Conservation (phyloP, 2,113 vertebrate genomes). For the Gymnocephalus cernua region DNA sequence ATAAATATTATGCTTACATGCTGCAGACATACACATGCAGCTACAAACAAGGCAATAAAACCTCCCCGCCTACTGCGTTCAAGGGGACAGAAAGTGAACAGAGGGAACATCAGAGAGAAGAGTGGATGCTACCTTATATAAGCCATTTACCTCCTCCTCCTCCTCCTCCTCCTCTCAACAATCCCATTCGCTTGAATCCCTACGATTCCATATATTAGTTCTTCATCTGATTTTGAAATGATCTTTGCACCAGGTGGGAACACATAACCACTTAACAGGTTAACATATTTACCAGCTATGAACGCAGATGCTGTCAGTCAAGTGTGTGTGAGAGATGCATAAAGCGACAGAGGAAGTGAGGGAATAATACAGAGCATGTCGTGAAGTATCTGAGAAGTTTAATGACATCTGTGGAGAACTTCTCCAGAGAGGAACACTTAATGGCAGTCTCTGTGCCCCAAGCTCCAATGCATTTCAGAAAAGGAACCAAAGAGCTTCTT, state of each 20-base stretch:
- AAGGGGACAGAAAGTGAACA: constrained; percentile 34
- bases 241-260: constrained; percentile 58
- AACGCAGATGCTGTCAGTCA: constrained; percentile 54
- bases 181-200: constrained; percentile 41
- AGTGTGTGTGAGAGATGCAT: constrained; percentile 9
- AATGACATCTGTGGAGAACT: constrained; percentile 66
- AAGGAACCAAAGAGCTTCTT: constrained; percentile 34
- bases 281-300: constrained; percentile 57
- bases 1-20: constrained; percentile 26
- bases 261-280: constrained; percentile 58
- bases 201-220: constrained; percentile 43
- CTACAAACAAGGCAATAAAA: constrained; percentile 45
- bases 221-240: constrained; percentile 56
- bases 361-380: background rate
- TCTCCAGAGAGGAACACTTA: constrained; percentile 54
- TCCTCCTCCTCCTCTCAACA: constrained; percentile 62
- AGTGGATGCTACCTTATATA: constrained; percentile 33
- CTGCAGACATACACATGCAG: constrained; percentile 22
- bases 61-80: constrained; percentile 44
- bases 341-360: background rate
- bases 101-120: constrained; percentile 39
- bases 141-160: constrained; percentile 58
- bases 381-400: constrained; percentile 48
- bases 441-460: constrained; percentile 55
- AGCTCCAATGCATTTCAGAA: constrained; percentile 52